Conservation (phyloP, 2,888 invertebrate species). For the Sminthurinus aureus region DNA sequence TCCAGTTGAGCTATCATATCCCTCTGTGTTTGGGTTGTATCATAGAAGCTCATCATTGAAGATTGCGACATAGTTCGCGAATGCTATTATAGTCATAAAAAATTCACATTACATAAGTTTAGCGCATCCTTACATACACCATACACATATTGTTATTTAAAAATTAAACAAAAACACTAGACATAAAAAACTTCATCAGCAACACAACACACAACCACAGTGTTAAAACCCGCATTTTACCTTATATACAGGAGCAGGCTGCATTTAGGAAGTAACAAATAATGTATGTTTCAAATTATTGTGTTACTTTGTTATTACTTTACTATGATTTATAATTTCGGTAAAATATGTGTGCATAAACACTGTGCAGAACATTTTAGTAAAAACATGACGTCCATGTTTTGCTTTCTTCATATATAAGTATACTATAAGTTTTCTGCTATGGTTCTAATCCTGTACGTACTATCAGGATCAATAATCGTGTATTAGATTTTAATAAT, state of each 20-base stretch:
- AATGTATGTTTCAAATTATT: background rate
- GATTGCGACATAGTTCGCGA: slow-evolving; percentile 75
- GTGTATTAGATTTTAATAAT: too few species aligned
- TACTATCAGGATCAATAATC: too few species aligned
- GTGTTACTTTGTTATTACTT: background rate
- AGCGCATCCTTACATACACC: background rate
- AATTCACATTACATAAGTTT: background rate
- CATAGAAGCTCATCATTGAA: slow-evolving; percentile 74
- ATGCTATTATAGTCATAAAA: slow-evolving; percentile 47
- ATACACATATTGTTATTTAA: background rate
- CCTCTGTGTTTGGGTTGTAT: slow-evolving; percentile 86
- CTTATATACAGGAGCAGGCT: slow-evolving; percentile 56
- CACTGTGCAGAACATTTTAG: too few species aligned
- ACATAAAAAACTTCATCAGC: background rate
- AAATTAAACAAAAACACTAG: background rate
- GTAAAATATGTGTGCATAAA: too few species aligned
- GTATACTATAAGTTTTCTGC: too few species aligned
- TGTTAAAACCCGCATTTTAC: slow-evolving; percentile 27
- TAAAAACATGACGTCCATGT: too few species aligned
- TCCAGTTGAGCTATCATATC: slow-evolving; percentile 93
- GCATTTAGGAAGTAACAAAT: slow-evolving; percentile 34
- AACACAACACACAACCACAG: background rate
- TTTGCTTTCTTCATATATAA: too few species aligned
- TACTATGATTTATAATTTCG: too few species aligned
- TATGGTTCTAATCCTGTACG: too few species aligned